Base-by-base conservation (phyloP, 2,797 vertebrate genomes). In the Orientallactaga sibirica region DNA sequence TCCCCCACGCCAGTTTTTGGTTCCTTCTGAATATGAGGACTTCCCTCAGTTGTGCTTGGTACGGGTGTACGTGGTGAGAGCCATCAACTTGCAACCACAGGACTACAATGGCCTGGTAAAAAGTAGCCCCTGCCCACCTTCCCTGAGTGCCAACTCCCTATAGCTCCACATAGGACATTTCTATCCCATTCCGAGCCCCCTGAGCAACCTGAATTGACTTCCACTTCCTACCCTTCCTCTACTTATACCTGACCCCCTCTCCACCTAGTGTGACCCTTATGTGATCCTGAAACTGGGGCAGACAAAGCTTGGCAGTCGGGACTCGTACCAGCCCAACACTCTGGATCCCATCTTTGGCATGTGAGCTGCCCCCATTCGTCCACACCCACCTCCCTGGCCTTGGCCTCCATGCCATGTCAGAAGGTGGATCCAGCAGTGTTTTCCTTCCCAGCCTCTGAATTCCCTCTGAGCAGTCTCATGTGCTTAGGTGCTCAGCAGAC, bases 341-440 rank as follows among this genome's bases (percentile, higher is more conserved):
- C 76, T 98, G 97, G 97, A 98, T 22, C 98, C 98, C 0, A 83
- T 98, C 24, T 98, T 98, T 5, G 98, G 98, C 96, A 97, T 55
- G 98, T 98, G 93, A 4, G 97, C n/a, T 9, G 27, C 43, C 79
- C 90, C 71, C 5, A 25, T 24, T 41, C 48, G 1, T 83, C 70
- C 1, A 2, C 0, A 7, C 62, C 43, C 15, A 22, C 5, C 20
- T 16, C 37, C 73, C 75, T 29, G 14, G 29, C 61, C 24, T 48
- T 48, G 48, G 48, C 19, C 52, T 37, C n/a, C 27, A 8, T 0
- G 2, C 7, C 4, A 2, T 18, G 11, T 25, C 8, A 3, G 68
- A 52, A 25, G 74, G 29, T n/a, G 70, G 61, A 4, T 18, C 75
- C 33, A 52, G 18, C 27, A 71, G 61, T 18, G 25, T 37, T 10